Base-by-base conservation (phyloP, 2,888 invertebrate genomes). In the Aphidius colemani region DNA sequence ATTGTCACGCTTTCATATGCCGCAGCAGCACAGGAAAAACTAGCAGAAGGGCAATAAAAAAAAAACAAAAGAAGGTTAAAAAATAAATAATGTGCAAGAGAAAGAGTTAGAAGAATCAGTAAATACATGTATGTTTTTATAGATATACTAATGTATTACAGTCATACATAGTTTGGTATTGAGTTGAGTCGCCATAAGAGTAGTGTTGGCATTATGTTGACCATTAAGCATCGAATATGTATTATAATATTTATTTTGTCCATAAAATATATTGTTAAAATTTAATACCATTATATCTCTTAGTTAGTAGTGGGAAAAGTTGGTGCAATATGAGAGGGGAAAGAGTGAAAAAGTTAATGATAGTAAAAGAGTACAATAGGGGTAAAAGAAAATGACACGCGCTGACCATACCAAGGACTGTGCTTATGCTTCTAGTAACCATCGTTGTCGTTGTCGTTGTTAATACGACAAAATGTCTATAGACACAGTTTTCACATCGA, bases 321-420 rank as follows among this genome's bases (percentile, higher is more conserved):
- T 53, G 55, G 62, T 53, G 63, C 57, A 59, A 56, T 40, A 59
- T 30, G 30, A n/a, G 56, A 53, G 62, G 45, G 59, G 65, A 62
- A 18, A 44, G 55, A 57, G 56, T 57, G 45, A 30, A 46, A 45
- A 46, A 30, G 18, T 44, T 8, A 57, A 46, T 30, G 46, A 57
- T 45, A 57, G 57, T 57, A 46, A 46, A 57, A 45, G 56, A 39
- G n/a, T 56, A 59, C 30, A 53, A 66, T 48, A 64, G 63, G 69
- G 70, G 66, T 65, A 60, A 63, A 70, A 70, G 66, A 30, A 30
- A 67, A 70, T 65, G 70, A 69, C 71, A 71, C 70, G 69, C 71
- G 71, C 67, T 69, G 62, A 69, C 67, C 60, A 65, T 66, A 68
- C 69, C 66, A 67, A 70, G 71, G 68, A 68, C 68, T 71, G 65